Evolutionary conservation across 2,797 vertebrate species (phyloP).

Genomic region (Aldrovandia affinis): DNA sequence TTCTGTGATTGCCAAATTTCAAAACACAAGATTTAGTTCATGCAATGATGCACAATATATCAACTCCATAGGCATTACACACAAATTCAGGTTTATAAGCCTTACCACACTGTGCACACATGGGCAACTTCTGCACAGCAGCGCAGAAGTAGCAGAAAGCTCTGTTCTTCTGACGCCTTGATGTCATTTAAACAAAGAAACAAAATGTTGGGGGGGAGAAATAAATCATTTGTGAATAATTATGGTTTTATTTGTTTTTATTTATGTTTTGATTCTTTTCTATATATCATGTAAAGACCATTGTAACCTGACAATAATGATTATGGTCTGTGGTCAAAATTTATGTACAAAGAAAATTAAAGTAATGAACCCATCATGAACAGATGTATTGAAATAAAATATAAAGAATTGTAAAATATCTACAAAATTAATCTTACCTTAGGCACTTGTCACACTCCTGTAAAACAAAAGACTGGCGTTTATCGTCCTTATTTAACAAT

Average conservation of each 20-base stretch:
- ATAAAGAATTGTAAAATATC: background rate
- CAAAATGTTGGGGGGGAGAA: slow-evolving; percentile 29
- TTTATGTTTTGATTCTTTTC: background rate
- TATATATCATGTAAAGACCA: background rate
- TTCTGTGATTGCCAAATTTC: no score
- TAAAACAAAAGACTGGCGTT: slow-evolving; percentile 50
- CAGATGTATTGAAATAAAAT: no score
- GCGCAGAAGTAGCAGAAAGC: slow-evolving; percentile 98
- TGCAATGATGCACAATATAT: no score
- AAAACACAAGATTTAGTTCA: no score
- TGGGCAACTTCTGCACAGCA: slow-evolving; percentile 91
- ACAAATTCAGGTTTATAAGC: background rate
- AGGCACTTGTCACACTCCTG: slow-evolving; percentile 98
- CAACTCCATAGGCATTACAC: background rate
- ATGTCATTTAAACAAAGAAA: slow-evolving; percentile 35
- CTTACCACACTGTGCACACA: slow-evolving; percentile 97
- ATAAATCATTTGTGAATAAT: background rate
- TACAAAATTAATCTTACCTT: slow-evolving; percentile 75
- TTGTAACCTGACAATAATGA: background rate
- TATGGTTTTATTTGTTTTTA: background rate
- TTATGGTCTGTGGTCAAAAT: background rate
- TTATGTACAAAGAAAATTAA: no score
- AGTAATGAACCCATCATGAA: no score
- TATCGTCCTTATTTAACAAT: background rate
- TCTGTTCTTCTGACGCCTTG: slow-evolving; percentile 95